Conservation (phyloP, 2,113 vertebrate species). For the Urocolius indicus region DNA sequence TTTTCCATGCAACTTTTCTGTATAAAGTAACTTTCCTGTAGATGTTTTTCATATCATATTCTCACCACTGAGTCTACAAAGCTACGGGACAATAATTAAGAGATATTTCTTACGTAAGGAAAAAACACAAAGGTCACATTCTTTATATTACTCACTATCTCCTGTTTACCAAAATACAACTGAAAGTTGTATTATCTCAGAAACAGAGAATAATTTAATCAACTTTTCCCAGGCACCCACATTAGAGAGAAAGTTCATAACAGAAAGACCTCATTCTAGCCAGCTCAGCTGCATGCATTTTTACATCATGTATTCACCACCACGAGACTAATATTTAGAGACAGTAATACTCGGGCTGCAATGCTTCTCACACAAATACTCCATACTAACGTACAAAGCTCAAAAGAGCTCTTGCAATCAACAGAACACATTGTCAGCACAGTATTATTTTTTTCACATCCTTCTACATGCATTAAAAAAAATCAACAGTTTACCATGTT, state of each 20-base stretch:
- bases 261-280: background rate
- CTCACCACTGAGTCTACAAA: background rate
- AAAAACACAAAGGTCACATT: conserved; percentile 28
- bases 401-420: background rate
- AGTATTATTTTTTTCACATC: background rate
- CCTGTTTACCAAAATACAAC: conserved; percentile 40
- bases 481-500: background rate
- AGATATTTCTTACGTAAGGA: background rate
- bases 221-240: conserved; percentile 8
- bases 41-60: background rate
- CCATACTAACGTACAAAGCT: background rate
- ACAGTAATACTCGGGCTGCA: background rate
- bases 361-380: background rate
- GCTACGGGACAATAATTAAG: background rate
- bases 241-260: background rate
- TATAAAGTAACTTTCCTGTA: background rate
- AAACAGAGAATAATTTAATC: background rate
- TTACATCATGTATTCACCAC: background rate
- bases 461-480: background rate
- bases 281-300: background rate
- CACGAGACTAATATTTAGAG: background rate
- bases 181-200: conserved; percentile 8
- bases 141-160: conserved; percentile 29
- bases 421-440: background rate
- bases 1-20: background rate